phyloP scores from a whole-genome alignment of 2,888 invertebrate genomes.

The Panopea generosa region DNA sequence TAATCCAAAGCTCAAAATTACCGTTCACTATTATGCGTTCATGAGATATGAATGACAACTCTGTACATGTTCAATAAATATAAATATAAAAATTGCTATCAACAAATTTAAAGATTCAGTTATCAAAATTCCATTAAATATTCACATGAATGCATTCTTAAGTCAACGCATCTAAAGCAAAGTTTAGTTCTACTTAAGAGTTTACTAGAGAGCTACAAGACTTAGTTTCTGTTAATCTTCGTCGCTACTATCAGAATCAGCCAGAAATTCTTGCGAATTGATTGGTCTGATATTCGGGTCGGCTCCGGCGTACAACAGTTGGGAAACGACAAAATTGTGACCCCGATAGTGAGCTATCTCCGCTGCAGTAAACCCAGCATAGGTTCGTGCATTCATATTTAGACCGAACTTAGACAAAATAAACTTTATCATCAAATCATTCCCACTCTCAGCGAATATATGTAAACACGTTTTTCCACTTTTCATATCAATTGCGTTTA shows the following conservation, averaged over 20 bases:
- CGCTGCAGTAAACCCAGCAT: constrained; percentile 37
- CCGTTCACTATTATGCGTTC: no score
- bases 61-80: no score
- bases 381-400: constrained; percentile 35
- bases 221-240: no score
- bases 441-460: constrained; percentile 35
- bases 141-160: no score
- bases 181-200: no score
- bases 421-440: constrained; percentile 23
- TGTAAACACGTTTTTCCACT: constrained; percentile 47
- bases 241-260: constrained; percentile 4
- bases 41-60: no score
- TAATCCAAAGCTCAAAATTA: no score
- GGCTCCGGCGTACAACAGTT: constrained; percentile 1
- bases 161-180: no score
- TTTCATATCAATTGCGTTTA: constrained; percentile 45
- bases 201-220: no score
- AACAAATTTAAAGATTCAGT: no score
- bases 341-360: constrained; percentile 33
- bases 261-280: constrained; percentile 7
- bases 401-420: constrained; percentile 14
- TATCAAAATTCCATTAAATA: no score
- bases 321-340: constrained; percentile 1
- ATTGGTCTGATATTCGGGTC: constrained; percentile 5
- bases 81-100: no score